A percentile compares a stretch with the other conserved stretches of the same genome.
These are phyloP conservation scores for Sycobia sp. DNA, from an alignment of 1,140 invertebrate species.

Conservation along the genomic window DNA sequence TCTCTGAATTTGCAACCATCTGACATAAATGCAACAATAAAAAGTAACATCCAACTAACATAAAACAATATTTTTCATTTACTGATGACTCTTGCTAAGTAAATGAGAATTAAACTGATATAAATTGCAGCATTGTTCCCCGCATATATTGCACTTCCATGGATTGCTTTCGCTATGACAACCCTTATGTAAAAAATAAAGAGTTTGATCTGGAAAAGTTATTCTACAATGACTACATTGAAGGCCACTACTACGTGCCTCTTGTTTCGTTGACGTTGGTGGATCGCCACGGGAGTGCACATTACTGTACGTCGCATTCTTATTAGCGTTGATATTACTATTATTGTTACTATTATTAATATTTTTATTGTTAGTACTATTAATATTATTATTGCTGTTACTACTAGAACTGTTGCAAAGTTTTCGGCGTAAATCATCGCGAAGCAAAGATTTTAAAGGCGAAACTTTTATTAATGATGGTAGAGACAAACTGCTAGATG, in stretches of 20 bases:
- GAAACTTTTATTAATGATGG: slow-evolving; percentile 74
- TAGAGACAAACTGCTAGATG: slow-evolving; percentile 69
- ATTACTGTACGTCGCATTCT: slow-evolving; percentile 52
- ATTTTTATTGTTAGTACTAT: slow-evolving; percentile 47
- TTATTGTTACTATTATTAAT: slow-evolving; percentile 16
- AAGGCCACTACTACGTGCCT: slow-evolving; percentile 63
- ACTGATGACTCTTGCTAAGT: slow-evolving; percentile 88
- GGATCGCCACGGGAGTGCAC: slow-evolving; percentile 55
- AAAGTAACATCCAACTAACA: neutral
- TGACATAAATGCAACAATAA: too few relatives aligned
- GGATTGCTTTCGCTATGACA: slow-evolving; percentile 96
- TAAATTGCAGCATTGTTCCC: slow-evolving; percentile 88
- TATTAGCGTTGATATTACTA: slow-evolving; percentile 8
- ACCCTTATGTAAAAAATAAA: slow-evolving; percentile 96
- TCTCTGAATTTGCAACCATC: too few relatives aligned
- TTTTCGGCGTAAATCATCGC: slow-evolving; percentile 79
- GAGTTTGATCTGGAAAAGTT: slow-evolving; percentile 90
- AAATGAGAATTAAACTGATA: slow-evolving; percentile 97
- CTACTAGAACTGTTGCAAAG: slow-evolving; percentile 66
- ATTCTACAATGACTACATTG: slow-evolving; percentile 90
- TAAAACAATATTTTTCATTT: slow-evolving; percentile 29
- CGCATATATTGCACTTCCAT: slow-evolving; percentile 98
- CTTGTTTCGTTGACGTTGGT: slow-evolving; percentile 58
- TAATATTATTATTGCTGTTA: slow-evolving; percentile 54
- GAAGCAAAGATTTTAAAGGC: slow-evolving; percentile 79